A percentile compares a stretch with the other conserved stretches of the same genome.
phyloP scores from a whole-genome alignment of 1,140 invertebrate genomes.

The Penaeus japonicus region DNA sequence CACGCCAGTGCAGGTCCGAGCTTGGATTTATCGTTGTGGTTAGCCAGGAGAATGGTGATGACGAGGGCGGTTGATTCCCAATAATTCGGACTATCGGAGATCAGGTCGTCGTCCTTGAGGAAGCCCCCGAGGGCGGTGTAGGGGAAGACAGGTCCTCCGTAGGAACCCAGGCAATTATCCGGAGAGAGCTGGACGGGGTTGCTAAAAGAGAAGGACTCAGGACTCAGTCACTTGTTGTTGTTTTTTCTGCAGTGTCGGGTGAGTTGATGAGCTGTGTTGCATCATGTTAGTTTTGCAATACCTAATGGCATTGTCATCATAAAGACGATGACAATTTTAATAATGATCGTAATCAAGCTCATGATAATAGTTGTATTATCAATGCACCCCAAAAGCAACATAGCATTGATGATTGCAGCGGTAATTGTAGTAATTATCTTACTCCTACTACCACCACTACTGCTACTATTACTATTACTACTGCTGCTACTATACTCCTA shows the following conservation, averaged over 20 bases:
- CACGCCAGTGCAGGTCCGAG: constrained; percentile 83
- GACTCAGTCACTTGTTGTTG: not conserved
- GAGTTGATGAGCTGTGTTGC: too few relatives aligned
- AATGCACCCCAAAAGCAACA: too few relatives aligned
- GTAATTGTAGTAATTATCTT: too few relatives aligned
- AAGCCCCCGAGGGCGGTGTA: constrained; percentile 93
- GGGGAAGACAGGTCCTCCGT: constrained; percentile 90
- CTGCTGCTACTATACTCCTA: too few relatives aligned
- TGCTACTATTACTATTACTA: too few relatives aligned
- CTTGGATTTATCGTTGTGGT: constrained; percentile 78
- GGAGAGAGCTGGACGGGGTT: constrained; percentile 67
- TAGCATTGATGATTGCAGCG: too few relatives aligned
- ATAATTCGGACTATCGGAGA: constrained; percentile 67
- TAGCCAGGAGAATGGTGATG: constrained; percentile 88
- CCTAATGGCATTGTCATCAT: too few relatives aligned
- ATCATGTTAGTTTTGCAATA: too few relatives aligned
- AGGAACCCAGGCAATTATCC: constrained; percentile 75
- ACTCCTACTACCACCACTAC: too few relatives aligned
- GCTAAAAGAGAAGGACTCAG: constrained; percentile 69
- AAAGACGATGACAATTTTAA: too few relatives aligned
- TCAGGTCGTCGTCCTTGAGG: constrained; percentile 67
- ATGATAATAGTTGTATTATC: too few relatives aligned
- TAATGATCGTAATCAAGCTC: too few relatives aligned
- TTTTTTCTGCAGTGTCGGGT: not conserved
- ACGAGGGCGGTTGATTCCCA: constrained; percentile 85